phyloP scores from a whole-genome alignment of 2,888 invertebrate species.

The Drosophila nr. perissopoda region DNA sequence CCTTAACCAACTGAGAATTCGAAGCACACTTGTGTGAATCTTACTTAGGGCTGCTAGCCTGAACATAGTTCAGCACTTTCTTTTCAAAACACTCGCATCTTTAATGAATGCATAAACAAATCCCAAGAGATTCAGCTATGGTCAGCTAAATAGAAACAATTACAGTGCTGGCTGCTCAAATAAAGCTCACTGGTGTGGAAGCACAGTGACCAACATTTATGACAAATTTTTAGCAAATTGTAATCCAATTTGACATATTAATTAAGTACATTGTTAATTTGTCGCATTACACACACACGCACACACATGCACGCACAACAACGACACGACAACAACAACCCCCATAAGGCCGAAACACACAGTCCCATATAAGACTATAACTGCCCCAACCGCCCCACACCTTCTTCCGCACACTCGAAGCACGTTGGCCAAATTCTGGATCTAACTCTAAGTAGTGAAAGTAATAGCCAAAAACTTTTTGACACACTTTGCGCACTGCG shows the following conservation, averaged over 20 bases:
- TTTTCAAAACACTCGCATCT: neutral
- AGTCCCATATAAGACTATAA: constrained; percentile 9
- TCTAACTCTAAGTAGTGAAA: constrained; percentile 74
- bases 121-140: neutral
- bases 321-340: constrained; percentile 30
- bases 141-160: constrained; percentile 7
- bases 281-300: constrained; percentile 67
- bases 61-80: neutral
- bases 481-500: constrained; percentile 71
- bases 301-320: neutral
- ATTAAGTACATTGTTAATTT: constrained; percentile 79
- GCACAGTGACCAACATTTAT: constrained; percentile 53
- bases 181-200: constrained; percentile 26
- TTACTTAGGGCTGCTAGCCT: neutral
- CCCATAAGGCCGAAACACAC: constrained; percentile 31
- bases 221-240: constrained; percentile 79
- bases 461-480: constrained; percentile 77
- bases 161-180: constrained; percentile 10
- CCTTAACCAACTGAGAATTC: neutral
- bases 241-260: constrained; percentile 76
- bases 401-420: neutral
- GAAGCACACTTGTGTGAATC: neutral
- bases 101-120: neutral
- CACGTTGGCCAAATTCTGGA: constrained; percentile 20
- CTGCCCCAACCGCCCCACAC: neutral